Conservation (phyloP, 92 coral and sea anemone species). For the Heliopora coerulea region DNA sequence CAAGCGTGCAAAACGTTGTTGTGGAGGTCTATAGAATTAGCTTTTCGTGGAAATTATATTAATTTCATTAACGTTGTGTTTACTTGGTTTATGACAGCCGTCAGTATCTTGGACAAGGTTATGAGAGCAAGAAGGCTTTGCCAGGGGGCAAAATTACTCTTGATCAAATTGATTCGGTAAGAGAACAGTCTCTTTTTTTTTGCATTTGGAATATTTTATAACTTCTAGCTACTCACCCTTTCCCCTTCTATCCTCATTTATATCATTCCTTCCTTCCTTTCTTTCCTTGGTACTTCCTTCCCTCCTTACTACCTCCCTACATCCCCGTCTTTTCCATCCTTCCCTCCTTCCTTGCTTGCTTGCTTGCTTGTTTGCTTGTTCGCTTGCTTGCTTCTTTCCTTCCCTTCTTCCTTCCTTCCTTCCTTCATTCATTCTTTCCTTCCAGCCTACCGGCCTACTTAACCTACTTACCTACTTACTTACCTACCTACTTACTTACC, state of each 20-base stretch:
- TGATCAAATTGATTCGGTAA: constrained; percentile 87
- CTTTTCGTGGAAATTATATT: too few relatives aligned
- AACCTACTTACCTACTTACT: too few relatives aligned
- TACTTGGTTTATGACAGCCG: constrained; percentile 50
- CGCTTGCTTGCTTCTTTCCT: background rate
- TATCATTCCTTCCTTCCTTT: background rate
- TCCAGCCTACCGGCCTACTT: background rate
- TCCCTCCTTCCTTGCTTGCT: background rate
- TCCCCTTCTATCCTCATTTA: background rate
- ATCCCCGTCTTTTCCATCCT: background rate
- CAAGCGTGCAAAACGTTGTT: too few relatives aligned
- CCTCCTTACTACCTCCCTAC: background rate
- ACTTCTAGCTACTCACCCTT: background rate
- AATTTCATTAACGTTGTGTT: background rate
- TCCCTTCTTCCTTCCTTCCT: background rate
- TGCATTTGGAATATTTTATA: too few relatives aligned
- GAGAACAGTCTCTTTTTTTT: background rate
- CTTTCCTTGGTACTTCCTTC: background rate
- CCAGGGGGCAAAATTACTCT: constrained; percentile 81
- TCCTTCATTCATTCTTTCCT: background rate
- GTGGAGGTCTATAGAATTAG: too few relatives aligned
- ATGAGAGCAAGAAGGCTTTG: constrained; percentile 62
- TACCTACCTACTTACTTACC: too few relatives aligned
- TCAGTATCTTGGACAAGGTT: constrained; percentile 92
- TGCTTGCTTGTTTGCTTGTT: background rate